phyloP scores from a whole-genome alignment of 1,140 invertebrate genomes.

The Drosophila nasuta region DNA sequence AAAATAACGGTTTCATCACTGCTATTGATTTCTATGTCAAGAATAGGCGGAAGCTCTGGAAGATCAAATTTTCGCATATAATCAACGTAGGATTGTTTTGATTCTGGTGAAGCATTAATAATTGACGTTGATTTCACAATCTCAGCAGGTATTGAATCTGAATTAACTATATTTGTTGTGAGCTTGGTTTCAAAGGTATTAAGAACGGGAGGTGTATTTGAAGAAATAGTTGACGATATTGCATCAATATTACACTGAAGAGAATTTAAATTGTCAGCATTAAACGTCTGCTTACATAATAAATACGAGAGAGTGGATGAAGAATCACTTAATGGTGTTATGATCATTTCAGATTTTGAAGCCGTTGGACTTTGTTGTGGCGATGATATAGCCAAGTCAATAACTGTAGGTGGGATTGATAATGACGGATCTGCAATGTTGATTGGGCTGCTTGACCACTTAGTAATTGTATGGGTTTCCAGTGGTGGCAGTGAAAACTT shows the following conservation, averaged over 20 bases:
- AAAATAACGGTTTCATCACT: neutral
- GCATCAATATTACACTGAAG: neutral
- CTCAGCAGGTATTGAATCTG: neutral
- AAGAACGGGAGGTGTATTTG: constrained; percentile 29
- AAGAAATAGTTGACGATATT: constrained; percentile 24
- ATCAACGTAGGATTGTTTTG: constrained; percentile 58
- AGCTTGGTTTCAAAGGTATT: constrained; percentile 43
- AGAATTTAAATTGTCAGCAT: neutral
- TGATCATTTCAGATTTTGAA: constrained; percentile 13
- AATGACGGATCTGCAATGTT: constrained; percentile 22
- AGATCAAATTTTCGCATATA: constrained; percentile 77
- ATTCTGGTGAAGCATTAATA: constrained; percentile 24
- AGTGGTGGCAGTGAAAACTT: constrained; percentile 14
- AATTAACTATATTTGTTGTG: constrained; percentile 44
- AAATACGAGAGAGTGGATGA: constrained; percentile 17
- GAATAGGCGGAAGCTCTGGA: constrained; percentile 66
- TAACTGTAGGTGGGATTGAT: neutral
- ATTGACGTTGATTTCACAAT: constrained; percentile 31
- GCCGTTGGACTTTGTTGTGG: constrained; percentile 8
- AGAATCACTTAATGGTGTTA: constrained; percentile 29
- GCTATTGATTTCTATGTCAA: constrained; percentile 28
- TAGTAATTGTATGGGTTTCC: constrained; percentile 17
- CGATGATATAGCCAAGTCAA: constrained; percentile 5
- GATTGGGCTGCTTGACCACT: constrained; percentile 23
- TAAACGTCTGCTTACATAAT: constrained; percentile 14